phyloP scores from a whole-genome alignment of 2,888 invertebrate species.

The Zele albiditarsus region DNA sequence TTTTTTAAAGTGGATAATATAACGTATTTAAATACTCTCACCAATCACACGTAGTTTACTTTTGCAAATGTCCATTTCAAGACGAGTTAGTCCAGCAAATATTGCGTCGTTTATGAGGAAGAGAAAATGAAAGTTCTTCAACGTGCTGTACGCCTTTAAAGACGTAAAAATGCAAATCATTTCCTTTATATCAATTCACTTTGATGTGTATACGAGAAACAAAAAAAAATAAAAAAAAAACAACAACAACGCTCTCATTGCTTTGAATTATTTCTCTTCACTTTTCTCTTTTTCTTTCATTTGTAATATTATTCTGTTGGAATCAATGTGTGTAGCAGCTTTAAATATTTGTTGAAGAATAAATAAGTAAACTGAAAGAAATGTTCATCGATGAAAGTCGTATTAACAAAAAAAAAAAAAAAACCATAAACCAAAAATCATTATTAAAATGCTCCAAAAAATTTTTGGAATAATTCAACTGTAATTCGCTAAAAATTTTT shows the following conservation, averaged over 20 bases:
- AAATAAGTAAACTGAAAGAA: no score
- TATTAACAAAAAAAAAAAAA: no score
- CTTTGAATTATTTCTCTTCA: background rate
- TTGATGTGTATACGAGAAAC: background rate
- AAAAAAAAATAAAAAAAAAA: background rate
- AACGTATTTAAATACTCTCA: background rate
- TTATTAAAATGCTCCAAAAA: no score
- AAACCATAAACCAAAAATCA: no score
- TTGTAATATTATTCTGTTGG: no score
- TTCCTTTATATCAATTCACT: constrained; percentile 22
- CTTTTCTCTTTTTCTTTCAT: background rate
- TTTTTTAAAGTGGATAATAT: no score
- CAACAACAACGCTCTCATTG: background rate
- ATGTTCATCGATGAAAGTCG: no score
- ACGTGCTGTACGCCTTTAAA: background rate
- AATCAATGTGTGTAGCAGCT: no score
- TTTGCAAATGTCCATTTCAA: background rate
- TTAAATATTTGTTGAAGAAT: no score
- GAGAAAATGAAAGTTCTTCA: constrained; percentile 13
- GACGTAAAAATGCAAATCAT: constrained; percentile 13
- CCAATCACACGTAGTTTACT: background rate
- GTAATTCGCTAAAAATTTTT: no score
- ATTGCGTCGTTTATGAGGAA: background rate
- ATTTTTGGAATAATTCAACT: no score
- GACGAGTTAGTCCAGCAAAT: background rate